Evolutionary conservation across 2,113 vertebrate species (phyloP), one percentile per base, ranked within the genome.

Genomic region (Labeo catla): DNA sequence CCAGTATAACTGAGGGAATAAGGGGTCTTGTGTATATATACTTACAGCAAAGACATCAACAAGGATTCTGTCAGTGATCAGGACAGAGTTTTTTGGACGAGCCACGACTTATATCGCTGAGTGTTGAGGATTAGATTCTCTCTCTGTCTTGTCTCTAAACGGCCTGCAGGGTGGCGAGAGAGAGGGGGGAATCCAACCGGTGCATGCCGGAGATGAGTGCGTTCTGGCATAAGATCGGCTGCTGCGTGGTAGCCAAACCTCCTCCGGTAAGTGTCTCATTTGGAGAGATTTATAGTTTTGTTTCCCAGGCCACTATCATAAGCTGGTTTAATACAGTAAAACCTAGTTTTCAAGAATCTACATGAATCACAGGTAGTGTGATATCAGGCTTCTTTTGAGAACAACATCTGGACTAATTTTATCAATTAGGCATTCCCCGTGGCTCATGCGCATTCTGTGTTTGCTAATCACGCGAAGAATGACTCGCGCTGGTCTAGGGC

Each of bases 191-290:
- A 85, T 43, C 89, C 85, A 84, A 83, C 36, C 83, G 85, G 86
- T 91, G 84, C 8, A 50, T 80, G 61, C 63, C 90, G 45, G 83
- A 92, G 81, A 99, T 99, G 98, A 98, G 97, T 8, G 96, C 98
- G 86, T 98, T 99, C 91, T 99, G 97, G 98, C 97, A 98, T 95
- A 98, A 97, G 91, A 94, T 98, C 93, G 96, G 96, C 87, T 99
- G 98, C 94, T 98, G 97, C 0, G 96, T 98, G 3, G 95, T 97
- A 15, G 96, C 97, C 85, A 99, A 98, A 80, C 95, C 96, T 0
- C 96, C 97, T 8, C 97, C 97, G 47, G 98, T 99, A 86, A 97
- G 96, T 79, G 59, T 39, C 15, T 76, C 12, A 16, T 50, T 36
- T 54, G 13, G 8, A 77, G 49, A 43, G 49, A 54, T 73, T 52